phyloP scores from a whole-genome alignment of 1,140 invertebrate genomes.

The Rhysida immarginata region DNA sequence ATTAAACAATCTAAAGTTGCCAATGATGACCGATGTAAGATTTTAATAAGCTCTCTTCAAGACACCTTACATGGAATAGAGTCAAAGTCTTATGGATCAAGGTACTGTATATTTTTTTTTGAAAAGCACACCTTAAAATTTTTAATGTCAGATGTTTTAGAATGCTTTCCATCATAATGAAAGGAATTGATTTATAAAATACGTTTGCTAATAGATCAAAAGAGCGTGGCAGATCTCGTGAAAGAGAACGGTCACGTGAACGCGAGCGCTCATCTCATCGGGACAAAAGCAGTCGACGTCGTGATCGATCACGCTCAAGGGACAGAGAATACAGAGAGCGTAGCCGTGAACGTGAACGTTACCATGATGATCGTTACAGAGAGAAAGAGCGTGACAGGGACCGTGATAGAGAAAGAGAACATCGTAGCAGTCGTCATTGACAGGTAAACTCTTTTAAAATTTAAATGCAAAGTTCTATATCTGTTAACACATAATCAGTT shows the following conservation, averaged over 20 bases:
- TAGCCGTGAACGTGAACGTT: constrained; percentile 49
- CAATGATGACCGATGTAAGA: constrained; percentile 94
- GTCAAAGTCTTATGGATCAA: constrained; percentile 77
- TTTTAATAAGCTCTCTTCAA: constrained; percentile 85
- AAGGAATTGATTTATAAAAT: constrained; percentile 7
- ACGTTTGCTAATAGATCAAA: constrained; percentile 7
- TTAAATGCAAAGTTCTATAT: no score
- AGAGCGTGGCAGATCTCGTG: constrained; percentile 56
- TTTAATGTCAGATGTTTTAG: no score
- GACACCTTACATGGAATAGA: constrained; percentile 96
- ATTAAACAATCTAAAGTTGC: constrained; percentile 98
- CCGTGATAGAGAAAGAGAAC: constrained; percentile 27
- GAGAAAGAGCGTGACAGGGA: constrained; percentile 30
- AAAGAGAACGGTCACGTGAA: constrained; percentile 47
- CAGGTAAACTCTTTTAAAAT: neutral
- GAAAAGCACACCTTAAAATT: neutral
- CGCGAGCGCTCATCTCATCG: constrained; percentile 20
- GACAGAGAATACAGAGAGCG: constrained; percentile 41
- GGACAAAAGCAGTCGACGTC: constrained; percentile 34
- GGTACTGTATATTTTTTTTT: constrained; percentile 18
- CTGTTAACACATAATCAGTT: no score
- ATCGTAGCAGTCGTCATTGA: constrained; percentile 20
- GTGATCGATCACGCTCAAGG: constrained; percentile 61
- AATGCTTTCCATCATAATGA: neutral
- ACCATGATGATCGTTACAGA: constrained; percentile 32